phyloP scores from a whole-genome alignment of 1,140 invertebrate species.

The Drosophila nigromelanica region DNA sequence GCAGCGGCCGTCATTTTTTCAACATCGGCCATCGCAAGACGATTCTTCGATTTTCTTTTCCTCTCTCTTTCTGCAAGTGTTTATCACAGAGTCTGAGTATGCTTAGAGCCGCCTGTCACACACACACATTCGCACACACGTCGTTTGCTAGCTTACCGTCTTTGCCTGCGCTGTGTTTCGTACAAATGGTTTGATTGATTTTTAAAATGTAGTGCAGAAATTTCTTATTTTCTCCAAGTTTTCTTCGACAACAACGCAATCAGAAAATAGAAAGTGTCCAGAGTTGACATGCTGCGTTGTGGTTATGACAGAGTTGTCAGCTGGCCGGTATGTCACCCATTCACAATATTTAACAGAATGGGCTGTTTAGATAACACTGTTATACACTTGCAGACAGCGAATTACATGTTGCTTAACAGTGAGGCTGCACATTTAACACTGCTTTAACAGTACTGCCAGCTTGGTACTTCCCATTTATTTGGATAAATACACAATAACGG shows the following conservation, averaged over 20 bases:
- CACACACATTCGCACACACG: conserved; percentile 19
- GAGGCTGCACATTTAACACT: not conserved
- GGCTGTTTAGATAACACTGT: not conserved
- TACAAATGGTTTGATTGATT: not conserved
- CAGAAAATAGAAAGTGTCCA: conserved; percentile 77
- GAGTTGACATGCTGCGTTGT: conserved; percentile 22
- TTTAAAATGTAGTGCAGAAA: conserved; percentile 22
- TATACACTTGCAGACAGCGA: not conserved
- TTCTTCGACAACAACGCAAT: conserved; percentile 75
- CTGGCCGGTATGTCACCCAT: conserved; percentile 7
- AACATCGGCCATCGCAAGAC: conserved; percentile 72
- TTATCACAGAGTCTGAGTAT: conserved; percentile 32
- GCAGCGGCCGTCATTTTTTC: conserved; percentile 65
- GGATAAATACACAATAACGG: not conserved
- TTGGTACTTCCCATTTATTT: conserved; percentile 1
- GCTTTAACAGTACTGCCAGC: not conserved
- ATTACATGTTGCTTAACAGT: not conserved
- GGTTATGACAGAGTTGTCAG: conserved; percentile 33
- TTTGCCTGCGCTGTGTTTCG: not conserved
- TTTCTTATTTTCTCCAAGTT: conserved; percentile 49
- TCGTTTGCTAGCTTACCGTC: conserved; percentile 18
- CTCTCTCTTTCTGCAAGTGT: conserved; percentile 22
- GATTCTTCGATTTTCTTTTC: conserved; percentile 52
- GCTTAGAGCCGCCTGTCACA: conserved; percentile 23
- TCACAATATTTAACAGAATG: conserved; percentile 17